Evolutionary conservation across 2,888 invertebrate genomes (phyloP).

Genomic region (Caenorhabditis sp.): DNA sequence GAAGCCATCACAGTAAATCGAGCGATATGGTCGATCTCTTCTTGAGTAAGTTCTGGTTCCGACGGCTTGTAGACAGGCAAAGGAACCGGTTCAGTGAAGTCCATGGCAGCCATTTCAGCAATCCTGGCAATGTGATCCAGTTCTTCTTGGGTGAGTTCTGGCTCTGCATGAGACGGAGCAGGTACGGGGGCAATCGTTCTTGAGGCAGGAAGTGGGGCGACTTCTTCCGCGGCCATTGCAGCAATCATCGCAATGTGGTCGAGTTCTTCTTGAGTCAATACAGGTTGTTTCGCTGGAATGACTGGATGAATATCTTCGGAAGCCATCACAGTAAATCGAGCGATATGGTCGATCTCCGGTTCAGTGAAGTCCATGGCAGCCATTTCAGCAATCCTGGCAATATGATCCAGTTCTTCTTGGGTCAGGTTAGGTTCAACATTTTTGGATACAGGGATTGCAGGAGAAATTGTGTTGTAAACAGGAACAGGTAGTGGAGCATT

Average conservation of each 20-base stretch:
- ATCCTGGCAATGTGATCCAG: constrained; percentile 22
- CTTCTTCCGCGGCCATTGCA: constrained; percentile 54
- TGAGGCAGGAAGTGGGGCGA: not conserved
- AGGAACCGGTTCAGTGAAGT: not conserved
- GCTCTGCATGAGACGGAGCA: constrained; percentile 5
- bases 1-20: constrained; percentile 23
- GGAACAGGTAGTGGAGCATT: not conserved
- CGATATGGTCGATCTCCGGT: constrained; percentile 63
- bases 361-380: constrained; percentile 38
- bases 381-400: constrained; percentile 43
- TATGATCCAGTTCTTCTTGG: constrained; percentile 65
- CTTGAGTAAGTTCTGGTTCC: constrained; percentile 37
- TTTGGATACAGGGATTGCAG: not conserved
- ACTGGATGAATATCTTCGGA: constrained; percentile 7
- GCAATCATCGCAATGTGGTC: constrained; percentile 72
- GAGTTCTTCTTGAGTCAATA: constrained; percentile 57
- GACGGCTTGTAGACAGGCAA: no score
- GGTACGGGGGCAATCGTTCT: no score
- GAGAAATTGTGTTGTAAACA: no score
- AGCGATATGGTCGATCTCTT: constrained; percentile 29
- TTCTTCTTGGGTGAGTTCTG: constrained; percentile 13
- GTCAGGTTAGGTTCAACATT: constrained; percentile 39
- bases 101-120: constrained; percentile 21
- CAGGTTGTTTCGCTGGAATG: constrained; percentile 16
- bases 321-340: constrained; percentile 43